Evolutionary conservation across 2,797 vertebrate species (phyloP), one percentile per base, ranked within the genome.

Genomic region (Gadopsis bispinosus): DNA sequence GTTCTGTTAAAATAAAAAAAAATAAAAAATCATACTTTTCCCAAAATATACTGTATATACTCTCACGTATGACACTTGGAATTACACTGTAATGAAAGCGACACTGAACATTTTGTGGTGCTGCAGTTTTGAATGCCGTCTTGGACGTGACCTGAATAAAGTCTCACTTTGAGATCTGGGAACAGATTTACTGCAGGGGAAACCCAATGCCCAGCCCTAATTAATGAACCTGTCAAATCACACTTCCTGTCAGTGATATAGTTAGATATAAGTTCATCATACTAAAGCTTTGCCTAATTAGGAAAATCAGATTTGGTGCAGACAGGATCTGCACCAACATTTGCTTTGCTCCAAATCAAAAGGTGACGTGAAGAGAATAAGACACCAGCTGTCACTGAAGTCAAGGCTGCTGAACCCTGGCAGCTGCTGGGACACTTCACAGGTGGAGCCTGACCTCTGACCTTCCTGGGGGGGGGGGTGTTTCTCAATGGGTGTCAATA

Each of bases 361-460:
- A 67, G 10, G 22, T 41, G 37, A 29, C 19, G 17, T 22, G 14
- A 33, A 33, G 13, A 4, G 12, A 39, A 17, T 37, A 4, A 12
- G 3, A 33, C 14, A 8, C 20, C 26, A 33, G 14, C 7, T 56
- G 29, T 11, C 16, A 35, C 3, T 59, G 16, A 48, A 14, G 29
- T 17, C 17, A 22, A 17, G 13, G 48, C 2, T 64, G 66, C 68
- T 60, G 70, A 67, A n/a, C 56, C 53, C 53, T 58, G 73, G 65
- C 41, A 60, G 58, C 68, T 48, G 43, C 65, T 7, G 35, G n/a
- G 59, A 62, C 41, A 16, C 66, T 10, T 47, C 61, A 12, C 76
- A 43, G 68, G 47, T 17, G 39, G 41, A 71, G 13, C 56, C 70
- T 81, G 77, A 77, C 61, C 63, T 68, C 56, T 83, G 80, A 83